phyloP scores from a whole-genome alignment of 2,797 vertebrate genomes.

The Sebastes nivosus region DNA sequence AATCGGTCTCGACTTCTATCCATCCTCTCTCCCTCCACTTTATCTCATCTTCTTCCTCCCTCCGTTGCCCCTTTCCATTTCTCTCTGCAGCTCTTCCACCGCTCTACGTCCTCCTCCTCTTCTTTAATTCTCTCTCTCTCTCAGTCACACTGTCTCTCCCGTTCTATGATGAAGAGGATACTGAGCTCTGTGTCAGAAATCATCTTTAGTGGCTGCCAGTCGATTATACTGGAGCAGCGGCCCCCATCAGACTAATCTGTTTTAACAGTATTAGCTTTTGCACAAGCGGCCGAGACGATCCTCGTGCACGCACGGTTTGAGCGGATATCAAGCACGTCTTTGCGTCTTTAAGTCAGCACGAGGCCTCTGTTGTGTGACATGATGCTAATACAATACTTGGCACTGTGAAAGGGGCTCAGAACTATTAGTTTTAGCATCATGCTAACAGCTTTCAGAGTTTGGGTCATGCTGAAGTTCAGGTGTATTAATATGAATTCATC shows the following conservation, averaged over 20 bases:
- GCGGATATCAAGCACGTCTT: conserved; percentile 27
- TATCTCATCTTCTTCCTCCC: background rate
- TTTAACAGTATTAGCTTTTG: conserved; percentile 59
- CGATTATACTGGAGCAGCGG: conserved; percentile 69
- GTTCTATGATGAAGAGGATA: conserved; percentile 38
- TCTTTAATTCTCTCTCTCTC: background rate
- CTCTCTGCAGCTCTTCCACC: background rate
- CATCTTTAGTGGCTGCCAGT: conserved; percentile 59
- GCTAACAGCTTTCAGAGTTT: conserved; percentile 38
- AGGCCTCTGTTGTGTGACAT: conserved; percentile 25
- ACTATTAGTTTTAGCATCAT: conserved; percentile 32
- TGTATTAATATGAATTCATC: conserved; percentile 39
- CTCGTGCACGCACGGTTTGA: conserved; percentile 1
- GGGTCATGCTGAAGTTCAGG: conserved; percentile 35
- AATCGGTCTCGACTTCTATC: conserved; percentile 4
- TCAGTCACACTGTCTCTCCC: conserved; percentile 3
- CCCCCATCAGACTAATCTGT: conserved; percentile 68
- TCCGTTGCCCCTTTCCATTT: background rate
- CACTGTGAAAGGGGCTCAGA: background rate
- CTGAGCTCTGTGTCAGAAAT: conserved; percentile 65
- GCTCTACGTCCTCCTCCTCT: background rate
- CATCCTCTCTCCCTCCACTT: background rate
- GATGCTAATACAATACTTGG: conserved; percentile 1
- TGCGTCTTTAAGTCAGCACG: conserved; percentile 32
- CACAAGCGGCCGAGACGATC: conserved; percentile 19